Percentiles rank a stretch among this genome's conserved stretches.
phyloP scores from a whole-genome alignment of 2,888 invertebrate genomes.

The Eulithis testata region DNA sequence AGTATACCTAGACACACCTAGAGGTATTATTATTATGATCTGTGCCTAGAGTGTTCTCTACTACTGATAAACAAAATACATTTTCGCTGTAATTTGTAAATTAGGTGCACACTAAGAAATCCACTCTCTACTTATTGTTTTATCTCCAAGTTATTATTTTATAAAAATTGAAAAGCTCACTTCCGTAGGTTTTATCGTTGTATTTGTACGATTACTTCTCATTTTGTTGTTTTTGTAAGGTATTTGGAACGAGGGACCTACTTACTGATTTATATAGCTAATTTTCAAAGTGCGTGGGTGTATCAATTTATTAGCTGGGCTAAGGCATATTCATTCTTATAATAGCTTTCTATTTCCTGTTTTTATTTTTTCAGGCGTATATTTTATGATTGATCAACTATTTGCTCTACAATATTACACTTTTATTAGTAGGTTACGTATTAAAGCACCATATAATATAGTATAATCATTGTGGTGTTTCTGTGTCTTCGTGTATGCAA shows the following conservation, averaged over 20 bases:
- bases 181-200: constrained; percentile 30
- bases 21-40: too few relatives aligned
- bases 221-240: constrained; percentile 28
- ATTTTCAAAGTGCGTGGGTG: constrained; percentile 18
- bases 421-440: too few relatives aligned
- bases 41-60: too few relatives aligned
- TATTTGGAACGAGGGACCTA: constrained; percentile 18
- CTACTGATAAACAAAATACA: too few relatives aligned
- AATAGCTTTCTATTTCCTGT: neutral
- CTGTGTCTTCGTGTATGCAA: too few relatives aligned
- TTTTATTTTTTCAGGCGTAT: neutral
- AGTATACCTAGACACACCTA: too few relatives aligned
- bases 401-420: too few relatives aligned
- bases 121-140: constrained; percentile 1
- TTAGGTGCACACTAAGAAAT: neutral
- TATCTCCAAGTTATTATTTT: constrained; percentile 29
- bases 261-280: constrained; percentile 19
- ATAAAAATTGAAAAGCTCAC: constrained; percentile 34
- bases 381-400: too few relatives aligned
- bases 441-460: too few relatives aligned
- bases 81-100: too few relatives aligned
- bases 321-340: neutral
- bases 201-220: constrained; percentile 36
- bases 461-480: too few relatives aligned
- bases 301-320: constrained; percentile 13